Conservation (phyloP, 2,113 vertebrate genomes). For the Tachuris rubrigastra region DNA sequence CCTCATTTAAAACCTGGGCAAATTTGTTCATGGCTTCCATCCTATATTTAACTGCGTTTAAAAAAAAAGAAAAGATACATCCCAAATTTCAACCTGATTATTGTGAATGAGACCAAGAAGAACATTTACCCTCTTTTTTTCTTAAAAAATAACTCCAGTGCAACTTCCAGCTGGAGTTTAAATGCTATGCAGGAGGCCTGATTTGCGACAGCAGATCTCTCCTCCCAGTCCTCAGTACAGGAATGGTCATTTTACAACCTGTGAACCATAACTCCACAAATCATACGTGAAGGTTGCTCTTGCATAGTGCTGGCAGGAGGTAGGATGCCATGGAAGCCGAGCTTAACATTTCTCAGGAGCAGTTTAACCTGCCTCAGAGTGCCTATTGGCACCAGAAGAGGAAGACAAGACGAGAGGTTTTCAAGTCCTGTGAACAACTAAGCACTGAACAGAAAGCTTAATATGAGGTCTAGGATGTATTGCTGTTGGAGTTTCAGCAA, state of each 20-base stretch:
- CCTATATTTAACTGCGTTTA: too few relatives aligned
- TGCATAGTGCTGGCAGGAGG: background rate
- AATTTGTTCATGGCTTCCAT: too few relatives aligned
- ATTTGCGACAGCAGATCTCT: conserved; percentile 19
- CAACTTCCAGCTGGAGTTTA: background rate
- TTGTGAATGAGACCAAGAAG: background rate
- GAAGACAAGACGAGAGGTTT: background rate
- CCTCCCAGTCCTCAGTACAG: background rate
- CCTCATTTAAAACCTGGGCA: too few relatives aligned
- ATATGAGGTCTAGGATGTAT: background rate
- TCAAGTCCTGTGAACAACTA: background rate
- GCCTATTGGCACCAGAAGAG: background rate
- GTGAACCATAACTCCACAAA: background rate
- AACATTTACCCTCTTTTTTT: background rate
- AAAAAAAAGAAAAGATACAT: too few relatives aligned
- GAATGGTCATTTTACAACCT: background rate
- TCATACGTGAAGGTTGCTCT: conserved; percentile 1
- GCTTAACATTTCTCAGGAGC: background rate
- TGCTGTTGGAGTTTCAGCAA: background rate
- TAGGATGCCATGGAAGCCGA: background rate
- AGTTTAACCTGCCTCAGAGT: background rate
- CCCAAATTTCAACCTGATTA: background rate
- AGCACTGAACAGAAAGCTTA: background rate
- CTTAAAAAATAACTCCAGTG: background rate
- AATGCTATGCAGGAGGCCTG: background rate